Percentiles rank a stretch among this genome's conserved stretches.
These are phyloP conservation scores for Anthoscopus minutus DNA, from an alignment of 2,113 vertebrate species.

Conservation along the genomic window DNA sequence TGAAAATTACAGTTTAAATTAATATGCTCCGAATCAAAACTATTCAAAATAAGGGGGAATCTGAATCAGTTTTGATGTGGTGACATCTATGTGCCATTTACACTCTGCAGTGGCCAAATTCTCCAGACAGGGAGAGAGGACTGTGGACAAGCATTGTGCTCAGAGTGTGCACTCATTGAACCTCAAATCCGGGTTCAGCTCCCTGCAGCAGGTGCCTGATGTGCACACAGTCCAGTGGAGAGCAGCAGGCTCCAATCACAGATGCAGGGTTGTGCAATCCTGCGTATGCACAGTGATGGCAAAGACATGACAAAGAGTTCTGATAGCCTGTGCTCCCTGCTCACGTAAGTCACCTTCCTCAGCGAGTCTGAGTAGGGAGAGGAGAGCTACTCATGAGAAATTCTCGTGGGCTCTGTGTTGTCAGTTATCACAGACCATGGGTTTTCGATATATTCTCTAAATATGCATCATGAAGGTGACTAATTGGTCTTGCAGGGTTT, in stretches of 20 bases:
- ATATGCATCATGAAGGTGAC: slow-evolving; percentile 12
- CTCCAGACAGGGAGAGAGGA: neutral
- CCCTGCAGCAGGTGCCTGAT: neutral
- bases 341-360: neutral
- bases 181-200: neutral
- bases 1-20: neutral
- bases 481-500: neutral
- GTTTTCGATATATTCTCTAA: slow-evolving; percentile 8
- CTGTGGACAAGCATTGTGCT: neutral
- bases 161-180: neutral
- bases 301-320: accelerated
- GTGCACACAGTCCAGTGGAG: neutral
- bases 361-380: neutral
- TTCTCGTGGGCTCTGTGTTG: neutral
- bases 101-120: neutral
- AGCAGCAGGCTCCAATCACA: neutral
- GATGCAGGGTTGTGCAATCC: neutral
- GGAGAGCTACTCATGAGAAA: neutral
- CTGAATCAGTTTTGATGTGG: neutral
- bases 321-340: neutral
- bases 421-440: neutral
- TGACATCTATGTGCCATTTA: neutral
- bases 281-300: neutral
- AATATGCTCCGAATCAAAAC: accelerated
- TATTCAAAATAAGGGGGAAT: neutral